Evolutionary conservation across 2,888 invertebrate species (phyloP).

Genomic region (Lasius platythorax): DNA sequence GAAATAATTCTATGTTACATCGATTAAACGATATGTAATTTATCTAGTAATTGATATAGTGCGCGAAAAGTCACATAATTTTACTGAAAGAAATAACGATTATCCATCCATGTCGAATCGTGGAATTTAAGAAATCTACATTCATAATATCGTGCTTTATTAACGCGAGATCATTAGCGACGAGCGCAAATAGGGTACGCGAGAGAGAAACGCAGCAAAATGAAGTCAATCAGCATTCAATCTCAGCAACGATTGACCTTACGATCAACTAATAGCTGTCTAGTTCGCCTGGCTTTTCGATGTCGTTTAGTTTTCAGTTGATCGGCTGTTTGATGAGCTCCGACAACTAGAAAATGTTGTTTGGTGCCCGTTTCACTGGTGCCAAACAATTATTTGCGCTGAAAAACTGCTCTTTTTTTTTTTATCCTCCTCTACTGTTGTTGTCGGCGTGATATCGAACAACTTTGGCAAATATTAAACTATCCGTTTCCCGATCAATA

Average conservation of each 20-base stretch:
- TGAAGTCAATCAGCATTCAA: constrained; percentile 43
- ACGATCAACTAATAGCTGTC: constrained; percentile 14
- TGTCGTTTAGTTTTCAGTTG: constrained; percentile 10
- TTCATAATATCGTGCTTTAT: neutral
- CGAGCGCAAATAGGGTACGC: neutral
- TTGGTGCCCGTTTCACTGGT: neutral
- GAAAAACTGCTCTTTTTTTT: neutral
- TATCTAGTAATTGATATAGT: neutral
- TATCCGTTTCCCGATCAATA: neutral
- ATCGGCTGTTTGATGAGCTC: neutral
- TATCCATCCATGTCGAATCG: neutral
- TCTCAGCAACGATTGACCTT: constrained; percentile 22
- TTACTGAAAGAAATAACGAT: neutral
- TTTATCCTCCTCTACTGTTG: neutral
- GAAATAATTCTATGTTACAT: neutral
- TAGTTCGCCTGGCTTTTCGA: neutral
- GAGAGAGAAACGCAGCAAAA: constrained; percentile 20
- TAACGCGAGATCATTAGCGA: neutral
- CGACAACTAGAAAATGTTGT: neutral
- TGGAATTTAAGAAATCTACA: neutral
- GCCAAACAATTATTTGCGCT: constrained; percentile 11
- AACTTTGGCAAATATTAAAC: neutral
- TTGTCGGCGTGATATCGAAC: constrained; percentile 27
- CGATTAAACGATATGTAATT: neutral
- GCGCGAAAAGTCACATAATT: neutral